Evolutionary conservation across 2,797 vertebrate genomes (phyloP).

Genomic region (Ctenosaura bakeri): DNA sequence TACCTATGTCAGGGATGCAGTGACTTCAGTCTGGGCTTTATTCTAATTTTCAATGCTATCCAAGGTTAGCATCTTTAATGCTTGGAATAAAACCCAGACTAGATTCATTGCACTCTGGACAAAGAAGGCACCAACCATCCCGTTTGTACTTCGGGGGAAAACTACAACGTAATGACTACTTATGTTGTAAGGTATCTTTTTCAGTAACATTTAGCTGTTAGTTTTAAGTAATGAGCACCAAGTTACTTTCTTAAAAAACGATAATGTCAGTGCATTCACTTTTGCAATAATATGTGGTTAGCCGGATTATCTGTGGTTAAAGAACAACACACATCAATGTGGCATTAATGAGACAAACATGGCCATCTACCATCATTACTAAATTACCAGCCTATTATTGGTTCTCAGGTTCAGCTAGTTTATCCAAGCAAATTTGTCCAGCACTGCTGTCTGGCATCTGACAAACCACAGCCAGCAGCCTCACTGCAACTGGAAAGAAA

Average conservation of each 20-base stretch:
- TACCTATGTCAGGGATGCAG: no score
- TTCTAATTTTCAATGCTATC: no score
- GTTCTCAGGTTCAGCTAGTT: background rate
- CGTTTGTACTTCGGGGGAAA: no score
- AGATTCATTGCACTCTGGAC: no score
- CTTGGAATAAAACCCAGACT: no score
- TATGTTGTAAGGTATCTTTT: no score
- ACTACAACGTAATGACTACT: no score
- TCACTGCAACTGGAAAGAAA: background rate
- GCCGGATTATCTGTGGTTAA: background rate
- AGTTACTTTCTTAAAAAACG: background rate
- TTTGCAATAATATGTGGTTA: background rate
- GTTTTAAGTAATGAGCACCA: background rate
- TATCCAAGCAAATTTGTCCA: conserved; percentile 19
- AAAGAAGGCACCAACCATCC: no score
- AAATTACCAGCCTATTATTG: conserved; percentile 6
- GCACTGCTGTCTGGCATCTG: conserved; percentile 2
- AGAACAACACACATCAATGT: background rate
- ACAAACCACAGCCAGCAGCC: background rate
- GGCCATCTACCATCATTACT: background rate
- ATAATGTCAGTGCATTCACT: background rate
- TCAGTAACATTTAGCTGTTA: no score
- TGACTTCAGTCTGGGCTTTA: no score
- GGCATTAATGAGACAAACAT: background rate
- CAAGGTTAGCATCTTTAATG: no score